Conservation (phyloP, 2,888 invertebrate genomes). For the Clistopyga incitator region DNA sequence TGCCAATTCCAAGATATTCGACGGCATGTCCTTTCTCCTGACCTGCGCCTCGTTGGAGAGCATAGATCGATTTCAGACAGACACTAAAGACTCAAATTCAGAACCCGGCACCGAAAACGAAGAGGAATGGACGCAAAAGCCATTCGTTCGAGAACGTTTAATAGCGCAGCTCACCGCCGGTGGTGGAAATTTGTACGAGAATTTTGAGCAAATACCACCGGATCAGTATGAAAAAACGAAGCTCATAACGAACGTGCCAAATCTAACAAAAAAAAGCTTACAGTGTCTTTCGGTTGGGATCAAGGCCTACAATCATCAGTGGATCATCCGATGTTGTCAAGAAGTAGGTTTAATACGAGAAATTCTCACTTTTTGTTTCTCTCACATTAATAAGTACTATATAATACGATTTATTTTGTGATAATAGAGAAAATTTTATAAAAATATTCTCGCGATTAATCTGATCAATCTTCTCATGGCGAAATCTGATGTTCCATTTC, state of each 20-base stretch:
- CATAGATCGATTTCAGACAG: conserved; percentile 74
- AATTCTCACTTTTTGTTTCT: too few relatives aligned
- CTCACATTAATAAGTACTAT: too few relatives aligned
- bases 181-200: conserved; percentile 87
- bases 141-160: conserved; percentile 86
- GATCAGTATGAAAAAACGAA: conserved; percentile 86
- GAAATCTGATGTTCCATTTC: too few relatives aligned
- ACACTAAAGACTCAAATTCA: conserved; percentile 82
- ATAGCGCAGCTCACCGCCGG: conserved; percentile 87
- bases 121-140: conserved; percentile 85
- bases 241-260: conserved; percentile 89
- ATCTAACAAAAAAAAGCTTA: conserved; percentile 90
- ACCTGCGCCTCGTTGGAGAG: conserved; percentile 85
- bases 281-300: conserved; percentile 89
- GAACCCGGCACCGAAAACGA: conserved; percentile 86
- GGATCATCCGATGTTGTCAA: conserved; percentile 89
- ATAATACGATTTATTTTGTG: too few relatives aligned
- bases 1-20: conserved; percentile 85
- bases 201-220: conserved; percentile 86
- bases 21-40: conserved; percentile 86
- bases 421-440: neutral
- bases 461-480: neutral
- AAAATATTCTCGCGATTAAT: neutral
- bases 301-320: conserved; percentile 87
- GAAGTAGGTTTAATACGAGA: conserved; percentile 74